Base-by-base conservation (phyloP, 2,888 invertebrate species). In the Drosophila prolongata region DNA sequence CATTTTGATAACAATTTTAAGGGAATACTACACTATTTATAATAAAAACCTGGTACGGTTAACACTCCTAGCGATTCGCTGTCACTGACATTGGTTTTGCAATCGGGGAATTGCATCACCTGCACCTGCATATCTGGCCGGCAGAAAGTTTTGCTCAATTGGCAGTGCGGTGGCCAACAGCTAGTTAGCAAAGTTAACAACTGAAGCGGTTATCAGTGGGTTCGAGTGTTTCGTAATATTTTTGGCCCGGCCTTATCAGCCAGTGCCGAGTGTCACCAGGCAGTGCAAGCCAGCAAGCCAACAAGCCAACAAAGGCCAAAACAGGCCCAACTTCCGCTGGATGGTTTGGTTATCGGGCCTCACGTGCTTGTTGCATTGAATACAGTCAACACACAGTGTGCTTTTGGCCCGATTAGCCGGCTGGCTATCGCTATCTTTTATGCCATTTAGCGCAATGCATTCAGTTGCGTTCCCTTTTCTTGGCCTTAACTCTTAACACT, bases 41-140 rank as follows among this genome's bases (percentile, higher is more conserved):
- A 35, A 11, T 11, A 35, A 35, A 35, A 35, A 35, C 10, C 10
- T 11, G 11, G 24, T 24, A 24, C 24, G 24, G 24, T 13, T 24
- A 14, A 14, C 8, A 38, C 6, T 16, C 13, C 13, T 1, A 5
- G 1, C 11, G 10, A 38, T 16, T 49, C 27, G 10, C 49, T 64
- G 37, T 19, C 68, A 42, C 57, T 77, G 85, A 53, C 82, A 77
- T 78, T 85, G 70, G 69, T 58, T 76, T 78, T 50, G 68, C 76
- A 86, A 87, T 75, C 84, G 70, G 16, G 37, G 65, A 74, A 80
- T 84, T 81, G 75, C 84, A 84, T 75, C 82, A 83, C 59, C 59
- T 66, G 69, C 80, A 74, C 69, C 80, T 83, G 77, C 57, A 43
- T 35, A 56, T 71, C 70, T 62, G 71, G 52, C 35, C 14, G 19